Base-by-base conservation (phyloP, 2,797 vertebrate genomes). In the Danio tinwini region DNA sequence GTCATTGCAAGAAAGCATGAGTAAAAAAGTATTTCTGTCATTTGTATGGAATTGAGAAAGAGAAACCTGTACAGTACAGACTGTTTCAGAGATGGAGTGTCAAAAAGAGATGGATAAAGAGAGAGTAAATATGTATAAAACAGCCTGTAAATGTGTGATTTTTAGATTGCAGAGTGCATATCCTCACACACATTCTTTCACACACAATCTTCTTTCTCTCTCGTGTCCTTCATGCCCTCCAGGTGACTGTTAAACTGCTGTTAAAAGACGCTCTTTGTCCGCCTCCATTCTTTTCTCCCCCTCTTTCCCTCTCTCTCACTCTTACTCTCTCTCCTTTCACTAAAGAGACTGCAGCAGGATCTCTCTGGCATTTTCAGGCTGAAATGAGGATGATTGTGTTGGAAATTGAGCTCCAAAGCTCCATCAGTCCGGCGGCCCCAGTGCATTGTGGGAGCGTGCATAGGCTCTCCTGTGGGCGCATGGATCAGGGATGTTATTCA, bases 341-440 rank as follows among this genome's bases (percentile, higher is more conserved):
- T 93, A 92, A 94, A 93, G 92, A 89, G 90, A 87, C 37, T 85
- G 78, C 86, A 84, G 91, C 89, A 90, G 88, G 92, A 90, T 93
- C 91, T 92, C 87, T 86, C 87, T 92, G 93, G 92, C 92, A 92
- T 94, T 94, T 93, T 92, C 91, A 89, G 88, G 87, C 89, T 88
- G 92, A 91, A 93, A 93, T 93, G 90, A 90, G 84, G 91, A 89
- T 89, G 91, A 94, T 93, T 94, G 93, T 94, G 91, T 91, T 93
- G 92, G 92, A 94, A 94, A 93, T 94, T 93, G 93, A 94, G 93
- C 93, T 93, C 90, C 87, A 90, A 93, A 93, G 92, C 92, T 78
- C 76, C 89, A 92, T 87, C 89, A 87, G 87, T 92, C 89, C 91
- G 86, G 61, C 88, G 86, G 91, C 91, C 91, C 91, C 84, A 45